Percentiles rank a stretch among this genome's conserved stretches.
These are phyloP conservation scores for Pocillopora meandrina DNA, from an alignment of 92 coral and sea anemone genomes.

Conservation along the genomic window DNA sequence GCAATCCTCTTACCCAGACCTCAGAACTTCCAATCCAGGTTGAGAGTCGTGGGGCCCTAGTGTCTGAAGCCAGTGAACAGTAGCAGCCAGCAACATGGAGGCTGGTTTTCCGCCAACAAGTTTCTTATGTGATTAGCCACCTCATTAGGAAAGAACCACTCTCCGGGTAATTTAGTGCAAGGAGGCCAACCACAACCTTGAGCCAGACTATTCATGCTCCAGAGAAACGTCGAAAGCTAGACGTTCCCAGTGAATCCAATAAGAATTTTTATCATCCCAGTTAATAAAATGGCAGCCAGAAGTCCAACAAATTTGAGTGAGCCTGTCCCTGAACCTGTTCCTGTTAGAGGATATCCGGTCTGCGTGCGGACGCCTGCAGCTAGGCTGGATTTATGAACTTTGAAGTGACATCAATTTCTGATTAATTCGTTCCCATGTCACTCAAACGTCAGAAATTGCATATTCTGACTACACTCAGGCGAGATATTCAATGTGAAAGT, in stretches of 20 bases:
- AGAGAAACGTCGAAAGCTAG: conserved; percentile 70
- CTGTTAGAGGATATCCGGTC: background rate
- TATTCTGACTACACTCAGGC: too few relatives aligned
- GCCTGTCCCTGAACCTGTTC: too few relatives aligned
- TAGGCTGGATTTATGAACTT: background rate
- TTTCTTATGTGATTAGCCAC: conserved; percentile 15
- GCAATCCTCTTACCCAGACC: too few relatives aligned
- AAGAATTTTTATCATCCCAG: conserved; percentile 75
- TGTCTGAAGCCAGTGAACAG: too few relatives aligned
- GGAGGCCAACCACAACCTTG: conserved; percentile 98
- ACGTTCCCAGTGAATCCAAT: conserved; percentile 66
- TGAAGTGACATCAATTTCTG: background rate
- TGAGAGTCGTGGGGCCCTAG: too few relatives aligned
- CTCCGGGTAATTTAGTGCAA: conserved; percentile 72
- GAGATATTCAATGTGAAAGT: too few relatives aligned
- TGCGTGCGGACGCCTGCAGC: background rate
- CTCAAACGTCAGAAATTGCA: too few relatives aligned
- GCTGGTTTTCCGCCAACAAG: too few relatives aligned
- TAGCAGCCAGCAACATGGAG: too few relatives aligned
- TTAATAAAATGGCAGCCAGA: conserved; percentile 72
- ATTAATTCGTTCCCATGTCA: too few relatives aligned
- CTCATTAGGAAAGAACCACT: conserved; percentile 85
- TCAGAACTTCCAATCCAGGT: too few relatives aligned
- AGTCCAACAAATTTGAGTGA: too few relatives aligned
- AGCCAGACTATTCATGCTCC: conserved; percentile 85